Evolutionary conservation across 2,113 vertebrate species (phyloP).

Genomic region (Paedocypris sp.): DNA sequence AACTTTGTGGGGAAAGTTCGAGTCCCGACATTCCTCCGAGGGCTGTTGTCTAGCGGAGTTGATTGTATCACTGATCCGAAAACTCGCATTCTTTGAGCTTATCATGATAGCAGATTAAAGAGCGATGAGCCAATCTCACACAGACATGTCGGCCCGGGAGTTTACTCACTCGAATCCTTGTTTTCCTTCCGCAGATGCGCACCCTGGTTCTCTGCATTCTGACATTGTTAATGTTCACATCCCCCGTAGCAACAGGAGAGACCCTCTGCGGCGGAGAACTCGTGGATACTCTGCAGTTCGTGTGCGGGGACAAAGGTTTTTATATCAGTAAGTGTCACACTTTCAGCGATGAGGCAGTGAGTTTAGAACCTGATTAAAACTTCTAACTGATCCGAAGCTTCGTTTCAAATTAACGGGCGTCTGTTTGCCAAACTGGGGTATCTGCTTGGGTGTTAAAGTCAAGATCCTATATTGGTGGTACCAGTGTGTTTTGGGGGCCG

Average conservation of each 20-base stretch:
- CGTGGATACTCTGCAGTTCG: slow-evolving; percentile 80
- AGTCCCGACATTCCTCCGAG: not conserved
- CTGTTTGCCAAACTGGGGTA: too few species aligned
- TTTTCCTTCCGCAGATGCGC: slow-evolving; percentile 42
- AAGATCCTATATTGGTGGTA: too few species aligned
- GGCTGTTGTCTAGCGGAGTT: not conserved
- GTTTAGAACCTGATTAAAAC: too few species aligned
- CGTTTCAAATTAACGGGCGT: too few species aligned
- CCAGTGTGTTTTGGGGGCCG: too few species aligned
- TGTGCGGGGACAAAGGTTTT: slow-evolving; percentile 77
- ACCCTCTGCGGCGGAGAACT: slow-evolving; percentile 78
- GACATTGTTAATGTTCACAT: slow-evolving; percentile 62
- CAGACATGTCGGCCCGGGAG: too few species aligned
- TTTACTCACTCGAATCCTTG: not conserved
- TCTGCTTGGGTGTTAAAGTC: too few species aligned
- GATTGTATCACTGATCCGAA: not conserved
- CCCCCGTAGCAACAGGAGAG: slow-evolving; percentile 65
- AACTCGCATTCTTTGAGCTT: not conserved
- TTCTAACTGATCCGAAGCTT: too few species aligned
- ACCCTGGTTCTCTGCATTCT: slow-evolving; percentile 53
- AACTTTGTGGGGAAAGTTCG: not conserved
- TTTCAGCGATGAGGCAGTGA: not conserved
- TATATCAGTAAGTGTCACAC: slow-evolving; percentile 73
- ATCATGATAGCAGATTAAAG: too few species aligned
- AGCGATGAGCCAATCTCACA: too few species aligned